Conservation (phyloP, 2,888 invertebrate species). For the Acanthosoma haemorrhoidale region DNA sequence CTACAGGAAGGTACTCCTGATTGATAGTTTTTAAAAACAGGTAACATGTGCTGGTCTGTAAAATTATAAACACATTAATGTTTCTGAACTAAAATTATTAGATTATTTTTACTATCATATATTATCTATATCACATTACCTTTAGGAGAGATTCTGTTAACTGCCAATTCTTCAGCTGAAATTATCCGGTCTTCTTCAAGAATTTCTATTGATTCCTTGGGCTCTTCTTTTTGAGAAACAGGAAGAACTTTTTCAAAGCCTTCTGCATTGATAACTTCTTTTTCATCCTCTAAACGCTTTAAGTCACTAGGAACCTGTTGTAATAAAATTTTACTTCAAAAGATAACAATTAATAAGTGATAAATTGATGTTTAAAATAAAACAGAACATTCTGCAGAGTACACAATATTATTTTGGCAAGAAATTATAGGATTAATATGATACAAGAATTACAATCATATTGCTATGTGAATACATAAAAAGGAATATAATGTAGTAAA, state of each 20-base stretch:
- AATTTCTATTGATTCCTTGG: constrained; percentile 42
- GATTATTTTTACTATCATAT: not conserved
- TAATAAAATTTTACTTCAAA: not conserved
- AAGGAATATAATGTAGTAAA: no score
- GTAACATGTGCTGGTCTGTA: constrained; percentile 62
- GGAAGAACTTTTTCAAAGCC: constrained; percentile 45
- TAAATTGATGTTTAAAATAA: not conserved
- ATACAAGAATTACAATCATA: no score
- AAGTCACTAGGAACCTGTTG: constrained; percentile 11
- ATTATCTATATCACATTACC: constrained; percentile 45
- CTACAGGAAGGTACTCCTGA: constrained; percentile 74
- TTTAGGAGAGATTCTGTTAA: constrained; percentile 63
- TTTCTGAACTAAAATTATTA: not conserved
- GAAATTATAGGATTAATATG: no score
- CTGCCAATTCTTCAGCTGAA: constrained; percentile 58
- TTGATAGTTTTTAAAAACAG: constrained; percentile 81
- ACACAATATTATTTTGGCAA: not conserved
- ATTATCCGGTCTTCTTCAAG: constrained; percentile 46
- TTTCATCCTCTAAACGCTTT: constrained; percentile 28
- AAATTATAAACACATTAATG: constrained; percentile 23
- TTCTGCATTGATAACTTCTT: constrained; percentile 39
- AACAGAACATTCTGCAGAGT: not conserved
- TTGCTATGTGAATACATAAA: no score
- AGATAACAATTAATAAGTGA: not conserved
- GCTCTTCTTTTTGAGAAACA: constrained; percentile 30